Conservation (phyloP, 2,888 invertebrate species). For the Zygothrica quintamaculata region DNA sequence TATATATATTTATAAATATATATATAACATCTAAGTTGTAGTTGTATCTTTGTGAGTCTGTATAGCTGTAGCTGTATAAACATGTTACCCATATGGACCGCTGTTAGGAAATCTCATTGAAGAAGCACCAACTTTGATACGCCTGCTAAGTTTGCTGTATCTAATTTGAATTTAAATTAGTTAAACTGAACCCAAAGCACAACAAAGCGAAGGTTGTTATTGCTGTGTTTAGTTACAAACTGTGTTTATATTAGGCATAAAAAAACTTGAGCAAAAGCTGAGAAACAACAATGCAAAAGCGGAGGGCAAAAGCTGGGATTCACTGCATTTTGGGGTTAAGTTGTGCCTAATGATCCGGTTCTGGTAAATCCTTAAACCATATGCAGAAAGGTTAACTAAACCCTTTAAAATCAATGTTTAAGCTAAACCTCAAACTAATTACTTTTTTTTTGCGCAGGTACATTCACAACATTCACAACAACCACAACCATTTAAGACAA, state of each 20-base stretch:
- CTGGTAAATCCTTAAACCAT: too few relatives aligned
- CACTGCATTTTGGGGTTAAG: too few relatives aligned
- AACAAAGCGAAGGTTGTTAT: slow-evolving; percentile 33
- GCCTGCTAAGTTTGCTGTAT: slow-evolving; percentile 71
- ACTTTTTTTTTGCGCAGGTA: slow-evolving; percentile 78
- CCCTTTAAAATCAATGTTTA: too few relatives aligned
- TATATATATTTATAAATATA: slow-evolving; percentile 10
- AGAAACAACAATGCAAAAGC: too few relatives aligned
- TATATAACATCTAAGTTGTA: slow-evolving; percentile 10
- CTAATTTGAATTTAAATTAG: slow-evolving; percentile 77
- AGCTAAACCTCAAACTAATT: too few relatives aligned
- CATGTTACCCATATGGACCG: slow-evolving; percentile 66
- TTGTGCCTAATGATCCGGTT: too few relatives aligned
- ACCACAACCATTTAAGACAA: slow-evolving; percentile 87
- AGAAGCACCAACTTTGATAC: slow-evolving; percentile 68
- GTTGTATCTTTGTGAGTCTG: background rate
- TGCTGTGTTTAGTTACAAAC: slow-evolving; percentile 25
- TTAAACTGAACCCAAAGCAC: slow-evolving; percentile 46
- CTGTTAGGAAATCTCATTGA: slow-evolving; percentile 65
- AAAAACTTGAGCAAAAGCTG: background rate
- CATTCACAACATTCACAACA: slow-evolving; percentile 87
- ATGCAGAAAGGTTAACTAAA: too few relatives aligned
- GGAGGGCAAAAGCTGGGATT: too few relatives aligned
- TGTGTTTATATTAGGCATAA: too few relatives aligned
- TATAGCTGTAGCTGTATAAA: slow-evolving; percentile 51